phyloP scores from a whole-genome alignment of 2,113 vertebrate species.

The Eleginops maclovinus region DNA sequence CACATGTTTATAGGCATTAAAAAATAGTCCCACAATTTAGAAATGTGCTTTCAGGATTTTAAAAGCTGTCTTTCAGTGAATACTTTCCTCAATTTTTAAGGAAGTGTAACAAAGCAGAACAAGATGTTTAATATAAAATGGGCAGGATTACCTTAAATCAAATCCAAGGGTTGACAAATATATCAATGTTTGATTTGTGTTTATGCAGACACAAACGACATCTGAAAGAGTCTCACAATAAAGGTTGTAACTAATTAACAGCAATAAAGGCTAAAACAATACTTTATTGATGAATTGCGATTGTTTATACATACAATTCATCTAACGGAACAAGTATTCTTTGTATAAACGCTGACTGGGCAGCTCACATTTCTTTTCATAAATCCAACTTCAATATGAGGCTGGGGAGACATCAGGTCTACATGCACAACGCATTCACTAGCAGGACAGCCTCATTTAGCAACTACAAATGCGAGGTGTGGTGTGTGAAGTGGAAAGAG shows the following conservation, averaged over 20 bases:
- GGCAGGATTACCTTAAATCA: not conserved
- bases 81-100: not conserved
- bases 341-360: constrained; percentile 51
- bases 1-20: not conserved
- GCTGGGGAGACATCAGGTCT: constrained; percentile 72
- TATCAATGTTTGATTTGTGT: no score
- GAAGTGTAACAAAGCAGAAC: not conserved
- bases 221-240: not conserved
- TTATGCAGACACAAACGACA: not conserved
- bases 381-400: constrained; percentile 82
- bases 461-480: constrained; percentile 40
- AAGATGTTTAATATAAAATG: not conserved
- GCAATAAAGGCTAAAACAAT: constrained; percentile 64
- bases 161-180: no score
- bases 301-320: constrained; percentile 56
- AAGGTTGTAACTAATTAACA: not conserved
- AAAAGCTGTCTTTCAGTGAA: no score
- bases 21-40: not conserved
- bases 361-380: constrained; percentile 43
- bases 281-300: constrained; percentile 73
- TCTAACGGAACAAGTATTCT: constrained; percentile 52
- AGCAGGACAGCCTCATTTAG: constrained; percentile 61
- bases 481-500: constrained; percentile 10
- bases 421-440: constrained; percentile 68
- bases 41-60: no score